Conservation (phyloP, 2,797 vertebrate genomes). For the Anabacerthia variegaticeps region DNA sequence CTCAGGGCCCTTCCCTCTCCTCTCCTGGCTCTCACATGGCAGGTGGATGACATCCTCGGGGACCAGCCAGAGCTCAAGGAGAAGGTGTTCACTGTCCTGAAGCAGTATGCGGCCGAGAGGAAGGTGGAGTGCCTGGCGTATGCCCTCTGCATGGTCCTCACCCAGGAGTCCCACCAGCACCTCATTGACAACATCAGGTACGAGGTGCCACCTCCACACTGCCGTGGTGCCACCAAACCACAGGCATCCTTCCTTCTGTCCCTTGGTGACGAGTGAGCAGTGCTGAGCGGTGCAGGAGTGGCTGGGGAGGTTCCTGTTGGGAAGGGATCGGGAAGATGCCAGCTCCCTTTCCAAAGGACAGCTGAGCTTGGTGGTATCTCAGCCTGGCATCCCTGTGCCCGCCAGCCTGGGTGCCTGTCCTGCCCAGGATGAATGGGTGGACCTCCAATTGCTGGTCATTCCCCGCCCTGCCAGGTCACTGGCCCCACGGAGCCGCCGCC, state of each 20-base stretch:
- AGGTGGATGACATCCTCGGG: slow-evolving; percentile 91
- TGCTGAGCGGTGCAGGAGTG: rapidly evolving
- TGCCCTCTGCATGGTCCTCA: slow-evolving; percentile 84
- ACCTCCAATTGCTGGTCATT: rapidly evolving
- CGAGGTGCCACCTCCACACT: rapidly evolving
- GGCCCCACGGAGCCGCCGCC: neutral
- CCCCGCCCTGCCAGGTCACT: neutral
- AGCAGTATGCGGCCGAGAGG: slow-evolving; percentile 91
- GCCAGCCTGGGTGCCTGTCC: neutral
- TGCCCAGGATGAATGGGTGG: rapidly evolving
- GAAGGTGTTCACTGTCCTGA: slow-evolving; percentile 87
- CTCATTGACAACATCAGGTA: slow-evolving; percentile 95
- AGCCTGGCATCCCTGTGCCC: neutral
- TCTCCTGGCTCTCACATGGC: neutral
- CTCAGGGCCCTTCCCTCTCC: neutral
- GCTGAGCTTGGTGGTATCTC: neutral
- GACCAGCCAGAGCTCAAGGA: slow-evolving; percentile 88
- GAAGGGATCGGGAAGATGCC: neutral
- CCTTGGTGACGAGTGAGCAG: rapidly evolving
- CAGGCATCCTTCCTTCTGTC: rapidly evolving
- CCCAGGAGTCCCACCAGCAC: slow-evolving; percentile 83
- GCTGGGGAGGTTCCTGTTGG: neutral
- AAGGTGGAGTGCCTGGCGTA: slow-evolving; percentile 90
- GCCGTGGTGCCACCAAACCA: rapidly evolving
- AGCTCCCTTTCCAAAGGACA: neutral